A percentile compares a stretch with the other conserved stretches of the same genome.
Evolutionary conservation across 2,888 invertebrate genomes (phyloP).

Genomic region (Himalopsyche tibetana): DNA sequence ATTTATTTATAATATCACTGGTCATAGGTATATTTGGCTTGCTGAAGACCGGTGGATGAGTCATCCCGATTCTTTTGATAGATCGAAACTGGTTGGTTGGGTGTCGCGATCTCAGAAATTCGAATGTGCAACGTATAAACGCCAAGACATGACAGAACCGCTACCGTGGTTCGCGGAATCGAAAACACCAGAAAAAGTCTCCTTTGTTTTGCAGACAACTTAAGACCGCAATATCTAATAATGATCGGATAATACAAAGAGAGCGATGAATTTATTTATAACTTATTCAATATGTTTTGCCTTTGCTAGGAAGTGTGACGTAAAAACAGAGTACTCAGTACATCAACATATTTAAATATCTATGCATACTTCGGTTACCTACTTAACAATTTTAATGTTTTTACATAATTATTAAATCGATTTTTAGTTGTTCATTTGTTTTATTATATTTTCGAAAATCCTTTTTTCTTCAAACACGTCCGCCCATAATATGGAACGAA

Average conservation of each 20-base stretch:
- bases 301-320: not conserved
- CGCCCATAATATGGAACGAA: no score
- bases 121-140: slow-evolving; percentile 2
- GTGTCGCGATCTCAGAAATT: slow-evolving; percentile 36
- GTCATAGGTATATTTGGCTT: not conserved
- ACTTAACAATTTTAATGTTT: no score
- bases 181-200: not conserved
- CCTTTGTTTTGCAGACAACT: not conserved
- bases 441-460: no score
- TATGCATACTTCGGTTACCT: no score
- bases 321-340: no score
- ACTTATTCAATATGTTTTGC: not conserved
- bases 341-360: no score
- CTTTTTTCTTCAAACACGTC: no score
- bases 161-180: slow-evolving; percentile 16
- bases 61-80: slow-evolving; percentile 14
- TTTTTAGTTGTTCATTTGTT: no score
- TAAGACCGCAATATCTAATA: not conserved
- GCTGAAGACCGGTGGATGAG: slow-evolving; percentile 11
- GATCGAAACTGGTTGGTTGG: slow-evolving; percentile 3
- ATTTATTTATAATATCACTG: slow-evolving; percentile 11
- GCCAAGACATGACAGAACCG: slow-evolving; percentile 18
- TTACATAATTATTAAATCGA: no score
- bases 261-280: not conserved
- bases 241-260: not conserved